Conservation (phyloP, 2,888 invertebrate species). For the Polymixis flavicincta region DNA sequence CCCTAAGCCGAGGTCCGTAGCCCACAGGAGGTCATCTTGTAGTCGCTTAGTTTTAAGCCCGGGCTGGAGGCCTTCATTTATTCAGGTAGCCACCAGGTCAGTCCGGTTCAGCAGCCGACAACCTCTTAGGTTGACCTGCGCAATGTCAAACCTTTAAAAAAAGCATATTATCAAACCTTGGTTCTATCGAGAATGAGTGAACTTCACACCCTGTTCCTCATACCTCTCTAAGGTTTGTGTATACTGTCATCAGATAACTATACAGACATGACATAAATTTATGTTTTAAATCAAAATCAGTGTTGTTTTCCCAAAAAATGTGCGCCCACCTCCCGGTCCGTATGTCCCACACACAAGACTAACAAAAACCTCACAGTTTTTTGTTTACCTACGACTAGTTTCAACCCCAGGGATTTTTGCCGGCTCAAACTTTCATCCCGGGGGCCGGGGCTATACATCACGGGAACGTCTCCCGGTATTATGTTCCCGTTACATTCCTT, state of each 20-base stretch:
- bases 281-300: neutral
- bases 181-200: too few relatives aligned
- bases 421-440: constrained; percentile 70
- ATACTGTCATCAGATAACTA: neutral
- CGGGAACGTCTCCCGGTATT: constrained; percentile 50
- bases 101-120: too few relatives aligned
- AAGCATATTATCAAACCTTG: too few relatives aligned
- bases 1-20: too few relatives aligned
- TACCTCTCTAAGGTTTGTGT: too few relatives aligned
- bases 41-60: too few relatives aligned
- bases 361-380: constrained; percentile 70
- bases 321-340: constrained; percentile 16
- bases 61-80: too few relatives aligned
- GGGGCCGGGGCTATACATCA: constrained; percentile 66
- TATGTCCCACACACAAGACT: constrained; percentile 57
- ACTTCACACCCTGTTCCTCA: too few relatives aligned
- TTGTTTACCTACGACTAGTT: constrained; percentile 72
- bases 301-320: neutral
- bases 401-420: constrained; percentile 68
- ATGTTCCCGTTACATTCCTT: constrained; percentile 44
- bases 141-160: too few relatives aligned
- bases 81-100: too few relatives aligned
- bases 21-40: too few relatives aligned
- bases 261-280: neutral
- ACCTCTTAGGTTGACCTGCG: too few relatives aligned